Conservation (phyloP, 2,113 vertebrate genomes). For the Laticauda colubrina region DNA sequence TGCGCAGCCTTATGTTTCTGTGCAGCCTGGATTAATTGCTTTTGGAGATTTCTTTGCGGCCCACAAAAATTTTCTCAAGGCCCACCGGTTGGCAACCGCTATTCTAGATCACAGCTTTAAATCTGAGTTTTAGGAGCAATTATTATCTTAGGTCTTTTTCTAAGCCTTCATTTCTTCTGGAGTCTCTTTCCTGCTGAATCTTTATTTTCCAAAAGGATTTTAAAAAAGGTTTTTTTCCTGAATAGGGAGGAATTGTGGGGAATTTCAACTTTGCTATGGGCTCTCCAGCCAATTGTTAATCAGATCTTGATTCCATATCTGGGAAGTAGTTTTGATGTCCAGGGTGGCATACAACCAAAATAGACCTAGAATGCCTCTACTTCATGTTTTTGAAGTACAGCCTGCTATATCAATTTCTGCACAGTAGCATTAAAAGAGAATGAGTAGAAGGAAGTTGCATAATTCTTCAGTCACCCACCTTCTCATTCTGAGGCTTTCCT, state of each 20-base stretch:
- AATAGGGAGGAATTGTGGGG: not conserved
- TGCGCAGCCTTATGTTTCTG: too few species aligned
- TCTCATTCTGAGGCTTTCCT: not conserved
- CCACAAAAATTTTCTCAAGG: too few species aligned
- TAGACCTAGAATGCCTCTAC: not conserved
- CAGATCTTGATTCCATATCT: not conserved
- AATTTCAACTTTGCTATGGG: not conserved
- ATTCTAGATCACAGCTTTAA: not conserved
- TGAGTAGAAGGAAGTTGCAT: not conserved
- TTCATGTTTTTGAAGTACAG: not conserved
- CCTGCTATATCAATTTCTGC: not conserved
- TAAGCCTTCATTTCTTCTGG: not conserved
- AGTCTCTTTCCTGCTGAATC: not conserved
- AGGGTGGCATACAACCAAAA: not conserved
- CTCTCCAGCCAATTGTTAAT: not conserved
- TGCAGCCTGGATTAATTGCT: too few species aligned
- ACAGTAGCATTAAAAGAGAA: not conserved
- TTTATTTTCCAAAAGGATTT: not conserved
- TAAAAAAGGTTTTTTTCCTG: not conserved
- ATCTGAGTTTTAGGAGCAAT: not conserved
- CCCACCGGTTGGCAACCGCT: too few species aligned
- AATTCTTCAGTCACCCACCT: not conserved
- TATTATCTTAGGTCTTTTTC: not conserved
- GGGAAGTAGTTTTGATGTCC: not conserved
- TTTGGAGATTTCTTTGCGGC: too few species aligned